Conservation (phyloP, 2,113 vertebrate species). For the Zeus faber region DNA sequence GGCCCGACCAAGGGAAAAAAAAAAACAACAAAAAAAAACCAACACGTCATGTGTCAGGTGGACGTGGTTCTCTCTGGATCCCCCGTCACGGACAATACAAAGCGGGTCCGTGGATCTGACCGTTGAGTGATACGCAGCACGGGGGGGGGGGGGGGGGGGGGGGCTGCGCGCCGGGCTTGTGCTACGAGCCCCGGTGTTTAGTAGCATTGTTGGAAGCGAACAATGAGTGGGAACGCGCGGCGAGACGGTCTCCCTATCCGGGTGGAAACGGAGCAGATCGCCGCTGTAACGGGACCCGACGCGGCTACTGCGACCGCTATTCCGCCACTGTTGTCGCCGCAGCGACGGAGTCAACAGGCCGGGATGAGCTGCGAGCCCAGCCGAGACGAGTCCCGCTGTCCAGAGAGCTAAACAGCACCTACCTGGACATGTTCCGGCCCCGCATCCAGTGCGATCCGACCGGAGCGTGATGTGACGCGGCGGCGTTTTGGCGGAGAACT, state of each 20-base stretch:
- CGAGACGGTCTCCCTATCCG: too few relatives aligned
- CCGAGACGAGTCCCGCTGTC: constrained; percentile 26
- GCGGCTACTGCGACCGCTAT: constrained; percentile 50
- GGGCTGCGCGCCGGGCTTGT: too few relatives aligned
- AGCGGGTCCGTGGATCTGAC: too few relatives aligned
- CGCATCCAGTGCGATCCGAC: constrained; percentile 54
- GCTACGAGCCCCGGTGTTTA: too few relatives aligned
- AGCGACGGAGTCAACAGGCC: constrained; percentile 74
- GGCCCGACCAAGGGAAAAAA: too few relatives aligned
- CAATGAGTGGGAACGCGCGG: background rate
- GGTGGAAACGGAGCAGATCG: background rate
- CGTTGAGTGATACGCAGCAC: too few relatives aligned
- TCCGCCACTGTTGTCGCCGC: constrained; percentile 44
- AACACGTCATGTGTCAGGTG: too few relatives aligned
- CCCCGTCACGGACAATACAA: too few relatives aligned
- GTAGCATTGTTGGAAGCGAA: background rate
- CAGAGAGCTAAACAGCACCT: constrained; percentile 21
- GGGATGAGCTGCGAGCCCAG: constrained; percentile 25
- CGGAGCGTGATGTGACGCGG: constrained; percentile 35
- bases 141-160: too few relatives aligned
- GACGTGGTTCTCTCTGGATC: too few relatives aligned
- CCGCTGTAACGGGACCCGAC: constrained; percentile 29
- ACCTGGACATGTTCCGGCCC: constrained; percentile 46
- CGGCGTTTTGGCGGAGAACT: constrained; percentile 39
- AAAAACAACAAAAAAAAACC: too few relatives aligned